phyloP scores from a whole-genome alignment of 1,140 invertebrate species.

The Papilio dardanus region DNA sequence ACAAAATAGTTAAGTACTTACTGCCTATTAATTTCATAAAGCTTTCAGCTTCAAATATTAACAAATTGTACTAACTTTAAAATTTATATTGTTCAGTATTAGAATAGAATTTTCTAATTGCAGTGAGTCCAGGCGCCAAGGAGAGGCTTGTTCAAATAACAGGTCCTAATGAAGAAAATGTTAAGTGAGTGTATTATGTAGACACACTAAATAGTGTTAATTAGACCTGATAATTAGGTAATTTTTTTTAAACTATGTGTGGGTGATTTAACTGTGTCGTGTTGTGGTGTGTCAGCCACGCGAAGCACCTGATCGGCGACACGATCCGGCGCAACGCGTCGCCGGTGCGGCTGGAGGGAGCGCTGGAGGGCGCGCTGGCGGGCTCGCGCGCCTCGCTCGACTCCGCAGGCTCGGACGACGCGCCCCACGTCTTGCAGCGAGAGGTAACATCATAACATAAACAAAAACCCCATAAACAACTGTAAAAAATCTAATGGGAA shows the following conservation, averaged over 20 bases:
- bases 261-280: too few relatives aligned
- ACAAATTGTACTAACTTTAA: constrained; percentile 36
- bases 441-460: neutral
- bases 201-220: too few relatives aligned
- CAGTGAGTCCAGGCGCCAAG: constrained; percentile 95
- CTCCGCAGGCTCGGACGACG: constrained; percentile 89
- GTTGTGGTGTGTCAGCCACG: constrained; percentile 85
- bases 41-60: constrained; percentile 60
- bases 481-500: too few relatives aligned
- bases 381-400: constrained; percentile 87
- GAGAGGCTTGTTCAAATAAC: constrained; percentile 97
- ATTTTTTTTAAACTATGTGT: too few relatives aligned
- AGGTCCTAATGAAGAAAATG: constrained; percentile 94
- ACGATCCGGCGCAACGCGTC: constrained; percentile 96
- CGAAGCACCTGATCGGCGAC: constrained; percentile 95
- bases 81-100: constrained; percentile 21
- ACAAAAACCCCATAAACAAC: neutral
- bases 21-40: constrained; percentile 57
- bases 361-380: constrained; percentile 78
- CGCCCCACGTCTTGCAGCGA: constrained; percentile 60
- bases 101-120: constrained; percentile 44
- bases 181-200: constrained; percentile 86
- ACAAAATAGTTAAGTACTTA: constrained; percentile 38
- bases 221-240: too few relatives aligned
- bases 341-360: constrained; percentile 88